Base-by-base conservation (phyloP, 2,113 vertebrate species). In the Rostratula benghalensis region DNA sequence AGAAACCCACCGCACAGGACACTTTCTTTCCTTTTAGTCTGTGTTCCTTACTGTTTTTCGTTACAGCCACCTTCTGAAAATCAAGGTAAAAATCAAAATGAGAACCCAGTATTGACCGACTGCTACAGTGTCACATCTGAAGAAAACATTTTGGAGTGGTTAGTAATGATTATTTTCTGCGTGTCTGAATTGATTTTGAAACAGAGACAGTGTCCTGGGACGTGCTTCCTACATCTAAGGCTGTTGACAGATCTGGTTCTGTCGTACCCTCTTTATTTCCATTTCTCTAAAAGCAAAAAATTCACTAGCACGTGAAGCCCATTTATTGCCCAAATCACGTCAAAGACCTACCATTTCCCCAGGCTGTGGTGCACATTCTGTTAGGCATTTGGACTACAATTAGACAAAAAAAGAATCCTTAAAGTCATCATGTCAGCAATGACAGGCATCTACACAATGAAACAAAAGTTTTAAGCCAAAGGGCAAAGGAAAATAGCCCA, bases 51-150 rank as follows among this genome's bases (percentile, higher is more conserved):
- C 68, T 89, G 95, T 76, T 95, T 97, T 93, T 97, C 91, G 17
- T 97, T 94, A 97, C 94, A 94, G 97, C 89, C 95, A 95, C 90
- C 95, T 91, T 96, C 97, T 97, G 97, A 90, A 97, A 97, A 97
- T 95, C 51, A 97, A 97, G 96, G 97, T 65, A 95, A 93, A 97
- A 97, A 97, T 71, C 9, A 23, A 46, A 54, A 67, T 97, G 94
- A 96, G 90, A 97, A 73, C 68, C 88, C 14, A 21, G 35, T 18
- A 75, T 35, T 3, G 39, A 15, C 37, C 61, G 1, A 46, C 89
- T 15, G 70, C 76, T 89, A 7, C 1, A 37, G 35, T 89, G 76
- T 83, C 88, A 81, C 93, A 77, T 23, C 82, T 17, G 53, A 63
- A 18, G 24, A 43, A 53, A 60, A 24, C 65, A 2, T 24, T 81